Conservation (phyloP, 2,888 invertebrate species). For the Mallateleia sp. region DNA sequence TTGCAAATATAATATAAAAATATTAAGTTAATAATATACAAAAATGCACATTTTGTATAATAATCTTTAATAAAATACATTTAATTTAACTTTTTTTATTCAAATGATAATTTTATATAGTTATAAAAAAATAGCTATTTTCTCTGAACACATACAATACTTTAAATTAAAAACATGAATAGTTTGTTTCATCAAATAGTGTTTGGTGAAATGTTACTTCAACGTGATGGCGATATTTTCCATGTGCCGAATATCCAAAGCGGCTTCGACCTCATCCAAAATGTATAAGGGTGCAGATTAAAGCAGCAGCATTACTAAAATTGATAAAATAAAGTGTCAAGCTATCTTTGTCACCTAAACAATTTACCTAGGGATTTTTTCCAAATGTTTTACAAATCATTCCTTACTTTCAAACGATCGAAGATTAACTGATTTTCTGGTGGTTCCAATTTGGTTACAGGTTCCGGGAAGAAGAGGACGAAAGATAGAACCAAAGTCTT, state of each 20-base stretch:
- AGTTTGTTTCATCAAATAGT: no score
- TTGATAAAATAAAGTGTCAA: conserved; percentile 98
- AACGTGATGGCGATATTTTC: conserved; percentile 99
- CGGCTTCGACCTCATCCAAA: conserved; percentile 99
- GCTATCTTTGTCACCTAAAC: conserved; percentile 98
- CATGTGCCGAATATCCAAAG: conserved; percentile 99
- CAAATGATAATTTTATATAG: no score
- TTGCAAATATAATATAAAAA: no score
- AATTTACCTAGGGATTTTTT: conserved; percentile 98
- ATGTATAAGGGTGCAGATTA: conserved; percentile 99
- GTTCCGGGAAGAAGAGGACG: conserved; percentile 97
- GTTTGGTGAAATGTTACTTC: conserved; percentile 96
- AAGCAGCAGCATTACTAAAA: conserved; percentile 98
- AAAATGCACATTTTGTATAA: no score
- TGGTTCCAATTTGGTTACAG: conserved; percentile 95
- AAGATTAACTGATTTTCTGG: conserved; percentile 93
- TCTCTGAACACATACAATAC: no score
- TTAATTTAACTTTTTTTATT: no score
- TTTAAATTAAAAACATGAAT: no score
- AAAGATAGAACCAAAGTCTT: conserved; percentile 98
- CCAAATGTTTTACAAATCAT: conserved; percentile 98
- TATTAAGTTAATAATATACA: no score
- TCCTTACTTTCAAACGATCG: conserved; percentile 97
- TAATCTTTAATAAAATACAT: no score
- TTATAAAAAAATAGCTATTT: no score